Evolutionary conservation across 2,113 vertebrate species (phyloP).

Genomic region (Xiphophorus hellerii): DNA sequence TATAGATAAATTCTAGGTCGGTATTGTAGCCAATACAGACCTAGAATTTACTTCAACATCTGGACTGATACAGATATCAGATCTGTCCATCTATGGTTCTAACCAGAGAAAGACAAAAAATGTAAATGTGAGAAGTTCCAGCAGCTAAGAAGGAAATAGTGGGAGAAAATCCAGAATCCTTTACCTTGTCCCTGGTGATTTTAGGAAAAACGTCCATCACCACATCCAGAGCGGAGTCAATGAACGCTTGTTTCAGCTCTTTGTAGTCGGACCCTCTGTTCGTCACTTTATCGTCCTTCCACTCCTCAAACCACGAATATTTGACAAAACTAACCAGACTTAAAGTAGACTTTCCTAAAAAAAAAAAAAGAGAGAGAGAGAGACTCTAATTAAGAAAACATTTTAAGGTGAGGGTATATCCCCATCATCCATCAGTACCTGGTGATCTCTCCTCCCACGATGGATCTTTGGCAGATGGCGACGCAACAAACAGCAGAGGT

Average conservation of each 20-base stretch:
- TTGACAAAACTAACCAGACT: conserved; percentile 77
- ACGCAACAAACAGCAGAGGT: conserved; percentile 84
- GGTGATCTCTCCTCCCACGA: conserved; percentile 87
- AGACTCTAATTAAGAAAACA: accelerated
- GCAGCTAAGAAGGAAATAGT: not conserved
- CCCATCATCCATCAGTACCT: conserved; percentile 72
- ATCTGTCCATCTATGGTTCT: no score
- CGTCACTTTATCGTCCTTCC: conserved; percentile 84
- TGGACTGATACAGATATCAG: no score
- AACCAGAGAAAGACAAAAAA: no score
- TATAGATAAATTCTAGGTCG: no score
- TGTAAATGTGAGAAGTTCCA: no score
- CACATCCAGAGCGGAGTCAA: conserved; percentile 77
- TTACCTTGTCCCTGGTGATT: conserved; percentile 86
- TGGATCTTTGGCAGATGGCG: conserved; percentile 89
- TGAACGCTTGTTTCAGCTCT: conserved; percentile 83
- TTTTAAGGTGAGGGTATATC: not conserved
- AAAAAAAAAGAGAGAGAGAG: not conserved
- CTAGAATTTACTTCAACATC: no score
- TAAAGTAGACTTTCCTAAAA: conserved; percentile 86
- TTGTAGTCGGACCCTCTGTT: conserved; percentile 87
- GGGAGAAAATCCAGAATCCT: not conserved
- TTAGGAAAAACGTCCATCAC: conserved; percentile 85
- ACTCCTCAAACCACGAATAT: conserved; percentile 93
- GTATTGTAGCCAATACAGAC: no score